phyloP scores from a whole-genome alignment of 2,113 vertebrate species.

The Thalassarche chlororhynchos region DNA sequence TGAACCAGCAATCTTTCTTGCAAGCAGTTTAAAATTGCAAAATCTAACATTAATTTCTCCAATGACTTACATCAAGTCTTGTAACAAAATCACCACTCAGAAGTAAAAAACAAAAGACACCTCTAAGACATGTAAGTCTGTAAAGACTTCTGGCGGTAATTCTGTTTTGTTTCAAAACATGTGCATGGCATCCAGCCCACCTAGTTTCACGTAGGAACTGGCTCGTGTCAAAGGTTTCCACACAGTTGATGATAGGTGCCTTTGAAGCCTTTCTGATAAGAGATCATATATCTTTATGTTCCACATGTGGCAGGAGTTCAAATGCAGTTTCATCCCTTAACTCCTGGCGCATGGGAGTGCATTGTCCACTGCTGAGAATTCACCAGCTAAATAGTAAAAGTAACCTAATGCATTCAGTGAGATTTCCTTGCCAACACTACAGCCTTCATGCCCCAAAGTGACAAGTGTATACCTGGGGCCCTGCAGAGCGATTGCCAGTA shows the following conservation, averaged over 20 bases:
- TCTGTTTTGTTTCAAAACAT: not conserved
- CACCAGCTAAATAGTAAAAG: not conserved
- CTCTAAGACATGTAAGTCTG: not conserved
- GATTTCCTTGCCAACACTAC: not conserved
- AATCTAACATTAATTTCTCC: not conserved
- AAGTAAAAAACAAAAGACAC: not conserved
- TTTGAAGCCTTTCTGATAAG: not conserved
- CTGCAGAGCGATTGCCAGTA: not conserved
- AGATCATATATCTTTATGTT: not conserved
- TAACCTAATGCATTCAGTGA: not conserved
- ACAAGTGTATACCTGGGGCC: fast-evolving
- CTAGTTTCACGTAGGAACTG: not conserved
- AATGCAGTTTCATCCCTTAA: not conserved
- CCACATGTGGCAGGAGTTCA: not conserved
- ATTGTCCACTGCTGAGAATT: not conserved
- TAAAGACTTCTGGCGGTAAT: not conserved
- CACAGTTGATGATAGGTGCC: not conserved
- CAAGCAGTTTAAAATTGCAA: not conserved
- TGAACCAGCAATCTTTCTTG: not conserved
- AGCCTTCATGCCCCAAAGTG: not conserved
- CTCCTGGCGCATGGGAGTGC: not conserved
- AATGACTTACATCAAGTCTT: not conserved
- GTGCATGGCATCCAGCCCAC: not conserved
- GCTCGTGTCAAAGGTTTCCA: not conserved
- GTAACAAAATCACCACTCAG: not conserved